Conservation (phyloP, 2,888 invertebrate species). For the Luffia ferchaultella region DNA sequence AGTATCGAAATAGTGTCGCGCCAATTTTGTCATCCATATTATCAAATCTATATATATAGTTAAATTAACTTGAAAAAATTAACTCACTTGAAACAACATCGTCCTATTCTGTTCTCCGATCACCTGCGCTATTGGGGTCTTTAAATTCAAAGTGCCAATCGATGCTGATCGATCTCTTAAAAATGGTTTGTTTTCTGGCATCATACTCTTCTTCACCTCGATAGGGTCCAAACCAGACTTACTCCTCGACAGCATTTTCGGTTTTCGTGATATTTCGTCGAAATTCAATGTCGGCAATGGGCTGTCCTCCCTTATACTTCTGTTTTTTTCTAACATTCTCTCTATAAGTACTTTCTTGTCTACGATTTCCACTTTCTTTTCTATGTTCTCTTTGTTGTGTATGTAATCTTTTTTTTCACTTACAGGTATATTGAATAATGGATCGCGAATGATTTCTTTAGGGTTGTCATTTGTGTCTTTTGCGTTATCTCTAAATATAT, state of each 20-base stretch:
- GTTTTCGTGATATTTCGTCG: constrained; percentile 31
- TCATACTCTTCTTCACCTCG: constrained; percentile 16
- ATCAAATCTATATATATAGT: too few species aligned
- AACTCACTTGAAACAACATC: constrained; percentile 85
- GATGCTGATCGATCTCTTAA: constrained; percentile 68
- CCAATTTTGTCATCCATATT: too few species aligned
- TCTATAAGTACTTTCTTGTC: constrained; percentile 3
- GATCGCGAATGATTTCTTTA: background rate
- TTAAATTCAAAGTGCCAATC: constrained; percentile 61
- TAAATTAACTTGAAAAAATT: too few species aligned
- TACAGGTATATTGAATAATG: background rate
- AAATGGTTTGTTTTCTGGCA: constrained; percentile 49
- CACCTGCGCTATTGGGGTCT: constrained; percentile 52
- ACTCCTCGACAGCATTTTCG: constrained; percentile 14
- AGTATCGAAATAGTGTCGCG: too few species aligned
- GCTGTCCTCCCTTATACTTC: constrained; percentile 5
- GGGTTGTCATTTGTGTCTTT: constrained; percentile 9
- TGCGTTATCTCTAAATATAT: constrained; percentile 12
- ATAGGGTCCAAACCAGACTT: constrained; percentile 14
- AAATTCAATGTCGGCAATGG: constrained; percentile 26
- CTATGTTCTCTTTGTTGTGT: background rate
- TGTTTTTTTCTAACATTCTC: background rate
- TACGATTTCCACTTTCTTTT: background rate
- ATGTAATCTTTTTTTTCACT: background rate
- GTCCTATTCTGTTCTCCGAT: constrained; percentile 84